These are phyloP conservation scores for Pangasius mekongensis DNA, from an alignment of 2,797 vertebrate species.

Conservation along the genomic window DNA sequence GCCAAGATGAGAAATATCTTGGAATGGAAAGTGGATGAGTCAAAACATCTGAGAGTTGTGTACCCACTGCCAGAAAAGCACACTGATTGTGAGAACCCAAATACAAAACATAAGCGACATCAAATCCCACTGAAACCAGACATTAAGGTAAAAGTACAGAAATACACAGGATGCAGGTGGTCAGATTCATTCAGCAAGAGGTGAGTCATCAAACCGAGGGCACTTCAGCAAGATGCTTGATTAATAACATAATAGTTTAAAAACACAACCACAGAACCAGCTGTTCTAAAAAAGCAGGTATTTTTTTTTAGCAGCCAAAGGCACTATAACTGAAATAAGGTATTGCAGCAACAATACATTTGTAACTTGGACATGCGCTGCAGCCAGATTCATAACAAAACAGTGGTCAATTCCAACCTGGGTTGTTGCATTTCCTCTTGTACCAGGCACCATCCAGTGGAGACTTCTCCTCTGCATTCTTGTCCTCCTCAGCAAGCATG, in stretches of 20 bases:
- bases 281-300: not conserved
- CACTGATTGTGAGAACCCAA: not conserved
- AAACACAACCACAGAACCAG: not conserved
- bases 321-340: not conserved
- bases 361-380: not conserved
- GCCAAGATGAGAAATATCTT: not conserved
- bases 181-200: not conserved
- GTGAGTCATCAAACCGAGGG: conserved; percentile 20
- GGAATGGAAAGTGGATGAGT: not conserved
- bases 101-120: not conserved
- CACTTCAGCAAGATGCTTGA: not conserved
- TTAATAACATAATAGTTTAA: conserved; percentile 15
- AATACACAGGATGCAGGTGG: conserved; percentile 17
- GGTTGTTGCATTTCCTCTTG: conserved; percentile 73
- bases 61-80: not conserved
- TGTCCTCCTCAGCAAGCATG: conserved; percentile 96
- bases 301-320: not conserved
- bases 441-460: conserved; percentile 86
- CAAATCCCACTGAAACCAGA: not conserved
- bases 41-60: not conserved
- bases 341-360: not conserved
- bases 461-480: conserved; percentile 91
- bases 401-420: conserved; percentile 61
- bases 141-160: not conserved
- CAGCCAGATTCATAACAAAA: not conserved